Base-by-base conservation (phyloP, 2,113 vertebrate species). In the Eolophus roseicapilla region DNA sequence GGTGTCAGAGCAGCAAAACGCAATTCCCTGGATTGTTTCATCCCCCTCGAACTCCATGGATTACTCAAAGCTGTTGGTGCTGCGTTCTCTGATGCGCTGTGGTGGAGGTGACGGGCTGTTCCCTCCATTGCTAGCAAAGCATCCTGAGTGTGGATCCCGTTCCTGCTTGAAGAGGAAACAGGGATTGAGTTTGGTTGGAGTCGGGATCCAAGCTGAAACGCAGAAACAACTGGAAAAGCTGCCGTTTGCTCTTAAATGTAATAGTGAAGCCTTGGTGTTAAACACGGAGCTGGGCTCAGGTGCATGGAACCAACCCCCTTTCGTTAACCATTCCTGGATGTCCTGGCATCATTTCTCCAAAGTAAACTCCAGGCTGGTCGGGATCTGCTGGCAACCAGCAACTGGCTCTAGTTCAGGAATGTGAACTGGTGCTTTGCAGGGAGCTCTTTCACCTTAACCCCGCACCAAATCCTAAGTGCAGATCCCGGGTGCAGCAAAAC, bases 381-480 rank as follows among this genome's bases (percentile, higher is more conserved):
- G 84, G 67, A 74, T 79, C 74, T 74, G 15, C 74, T 67, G 90
- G 69, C 82, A 53, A 69, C 28, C 21, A 5, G 18, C 2, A 8
- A 10, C 49, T 87, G 91, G 85, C 88, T 7, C 1, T 1, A 3
- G 60, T 68, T 88, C 91, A 82, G 83, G 77, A 93, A 86, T 78
- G 64, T 10, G 6, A 53, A 49, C 31, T 31, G 24, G 55, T 55
- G 76, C 7, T 78, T 67, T 89, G 74, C 41, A 75, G 43, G 77
- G 13, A 64, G 43, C 21, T 59, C 10, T 53, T 86, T 81, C 39
- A 71, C 52, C 71, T 60, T 77, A 37, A 41, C 25, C 49, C 37
- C 12, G 1, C 3, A 3, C 1, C 1, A 27, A 52, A 55, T 33
- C n/a, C 50, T 1, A 1, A 15, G 43, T 4, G 2, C 39, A 39